A percentile compares a stretch with the other conserved stretches of the same genome.
phyloP scores from a whole-genome alignment of 2,113 vertebrate genomes.

The Gallinago undulata region DNA sequence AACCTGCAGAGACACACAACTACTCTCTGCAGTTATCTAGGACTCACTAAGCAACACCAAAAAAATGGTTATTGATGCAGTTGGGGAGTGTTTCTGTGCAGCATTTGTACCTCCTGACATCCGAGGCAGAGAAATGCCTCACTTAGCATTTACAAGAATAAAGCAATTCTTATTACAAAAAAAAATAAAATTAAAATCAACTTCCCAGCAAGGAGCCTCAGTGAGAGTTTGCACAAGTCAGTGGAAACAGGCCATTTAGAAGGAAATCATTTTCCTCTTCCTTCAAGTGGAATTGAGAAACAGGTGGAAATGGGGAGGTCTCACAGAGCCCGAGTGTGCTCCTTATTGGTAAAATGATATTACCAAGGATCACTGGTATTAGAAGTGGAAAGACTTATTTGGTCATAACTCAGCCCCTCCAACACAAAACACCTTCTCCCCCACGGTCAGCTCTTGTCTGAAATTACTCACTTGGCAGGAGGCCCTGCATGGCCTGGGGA shows the following conservation, averaged over 20 bases:
- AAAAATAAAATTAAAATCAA: not conserved
- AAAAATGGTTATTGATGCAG: not conserved
- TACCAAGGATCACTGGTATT: not conserved
- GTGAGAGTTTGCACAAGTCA: not conserved
- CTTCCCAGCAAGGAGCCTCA: not conserved
- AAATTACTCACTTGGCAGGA: not conserved
- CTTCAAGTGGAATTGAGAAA: not conserved
- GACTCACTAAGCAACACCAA: not conserved
- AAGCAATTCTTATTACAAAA: not conserved
- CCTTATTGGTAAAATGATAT: not conserved
- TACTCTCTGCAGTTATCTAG: not conserved
- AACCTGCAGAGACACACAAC: not conserved
- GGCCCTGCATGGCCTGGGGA: not conserved
- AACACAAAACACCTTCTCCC: not conserved
- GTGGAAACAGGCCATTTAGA: not conserved
- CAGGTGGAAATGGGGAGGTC: not conserved
- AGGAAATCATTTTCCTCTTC: not conserved
- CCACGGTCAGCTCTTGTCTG: not conserved
- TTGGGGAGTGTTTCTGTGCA: not conserved
- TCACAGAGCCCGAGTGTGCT: not conserved
- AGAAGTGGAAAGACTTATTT: not conserved
- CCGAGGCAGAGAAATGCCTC: accelerated
- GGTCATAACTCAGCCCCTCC: not conserved
- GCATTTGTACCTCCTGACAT: not conserved
- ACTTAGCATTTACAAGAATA: not conserved